A percentile compares a stretch with the other conserved stretches of the same genome.
Conservation (phyloP, 2,797 vertebrate genomes). For the Phalanger gymnotis region DNA sequence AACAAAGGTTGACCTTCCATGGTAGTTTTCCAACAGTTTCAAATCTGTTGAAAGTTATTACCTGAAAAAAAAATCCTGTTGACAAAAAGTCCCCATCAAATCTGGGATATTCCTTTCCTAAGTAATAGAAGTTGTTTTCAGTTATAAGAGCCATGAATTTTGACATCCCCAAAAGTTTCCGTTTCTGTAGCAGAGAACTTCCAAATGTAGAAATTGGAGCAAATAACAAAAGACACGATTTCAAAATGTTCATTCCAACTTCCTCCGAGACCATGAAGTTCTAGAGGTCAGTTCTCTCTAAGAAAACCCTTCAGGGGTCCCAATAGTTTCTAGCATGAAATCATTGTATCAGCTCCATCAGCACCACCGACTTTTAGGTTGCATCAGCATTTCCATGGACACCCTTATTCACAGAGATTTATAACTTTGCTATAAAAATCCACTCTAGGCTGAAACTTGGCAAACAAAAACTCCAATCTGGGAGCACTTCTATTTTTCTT, state of each 20-base stretch:
- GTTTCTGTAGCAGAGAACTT: not conserved
- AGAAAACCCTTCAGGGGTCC: not conserved
- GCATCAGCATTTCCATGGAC: conserved; percentile 62
- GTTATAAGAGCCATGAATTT: not conserved
- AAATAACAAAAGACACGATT: conserved; percentile 50
- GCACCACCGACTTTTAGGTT: conserved; percentile 4
- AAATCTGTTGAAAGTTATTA: not conserved
- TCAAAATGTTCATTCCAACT: conserved; percentile 64
- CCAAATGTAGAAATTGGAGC: conserved; percentile 27
- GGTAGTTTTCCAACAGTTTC: not conserved
- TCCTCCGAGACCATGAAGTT: conserved; percentile 62
- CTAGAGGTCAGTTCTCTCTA: conserved; percentile 49
- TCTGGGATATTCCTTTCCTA: not conserved
- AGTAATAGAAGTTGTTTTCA: not conserved
- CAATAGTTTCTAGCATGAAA: conserved; percentile 45
- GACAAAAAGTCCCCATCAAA: not conserved
- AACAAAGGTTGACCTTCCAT: not conserved
- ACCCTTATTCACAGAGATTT: conserved; percentile 67
- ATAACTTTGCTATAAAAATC: conserved; percentile 71
- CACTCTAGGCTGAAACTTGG: conserved; percentile 65
- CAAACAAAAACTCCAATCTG: conserved; percentile 35
- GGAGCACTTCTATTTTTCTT: conserved; percentile 63
- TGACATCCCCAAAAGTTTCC: not conserved
- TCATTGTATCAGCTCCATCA: conserved; percentile 9
- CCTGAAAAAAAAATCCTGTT: not conserved